Base-by-base conservation (phyloP, 2,797 vertebrate genomes). In the Lutjanus argentimaculatus region DNA sequence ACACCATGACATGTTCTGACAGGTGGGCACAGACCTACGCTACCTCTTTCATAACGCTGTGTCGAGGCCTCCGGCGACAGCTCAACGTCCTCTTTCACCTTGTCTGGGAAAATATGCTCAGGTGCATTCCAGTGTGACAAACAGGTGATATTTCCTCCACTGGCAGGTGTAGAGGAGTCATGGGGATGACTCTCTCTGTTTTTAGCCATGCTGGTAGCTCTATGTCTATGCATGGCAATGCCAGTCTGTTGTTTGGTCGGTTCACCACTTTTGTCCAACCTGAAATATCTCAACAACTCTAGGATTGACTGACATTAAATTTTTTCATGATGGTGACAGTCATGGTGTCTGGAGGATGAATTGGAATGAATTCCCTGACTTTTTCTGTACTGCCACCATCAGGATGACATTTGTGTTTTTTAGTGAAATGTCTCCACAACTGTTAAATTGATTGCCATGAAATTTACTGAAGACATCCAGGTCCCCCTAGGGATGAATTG, bases 81-180 rank as follows among this genome's bases (percentile, higher is more conserved):
- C 82, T 88, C 84, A 94, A 92, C 91, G 86, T 92, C 81, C 84
- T 81, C 22, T 77, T 90, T 87, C 92, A 91, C 92, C 85, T 88
- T 82, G 88, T 86, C 88, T 94, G 94, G 94, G 93, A 95, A 94
- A 95, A 85, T 90, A 85, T 88, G 85, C 88, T 89, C 88, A 91
- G 90, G 91, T 94, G 90, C 85, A 87, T 83, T 89, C 52, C 57
- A 19, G 21, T 43, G 15, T 49, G 21, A n/a, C 58, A 80, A 86
- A 81, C 90, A 91, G 89, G 89, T 93, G 87, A 75, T 72, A 53
- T 82, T 61, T 86, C 64, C 48, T 79, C 58, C 58, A 40, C 64
- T 75, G 66, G 62, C 88, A 91, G 70, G 72, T 85, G 80, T 12
- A 64, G 36, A 59, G 40, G 62, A 67, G 15, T 46, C 19, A 13